phyloP scores from a whole-genome alignment of 2,888 invertebrate genomes.

The Celastrina argiolus region DNA sequence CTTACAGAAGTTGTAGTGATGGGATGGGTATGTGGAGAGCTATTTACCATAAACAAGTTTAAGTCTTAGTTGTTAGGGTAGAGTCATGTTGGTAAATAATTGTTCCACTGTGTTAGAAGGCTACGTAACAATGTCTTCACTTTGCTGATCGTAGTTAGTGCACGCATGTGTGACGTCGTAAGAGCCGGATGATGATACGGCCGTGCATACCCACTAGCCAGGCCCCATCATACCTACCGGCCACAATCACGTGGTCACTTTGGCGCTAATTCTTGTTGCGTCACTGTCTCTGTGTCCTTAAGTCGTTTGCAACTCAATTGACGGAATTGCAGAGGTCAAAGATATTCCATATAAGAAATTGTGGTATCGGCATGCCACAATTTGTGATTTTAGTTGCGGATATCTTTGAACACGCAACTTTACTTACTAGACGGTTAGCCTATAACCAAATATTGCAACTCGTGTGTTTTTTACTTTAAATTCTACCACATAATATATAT shows the following conservation, averaged over 20 bases:
- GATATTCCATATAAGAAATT: not conserved
- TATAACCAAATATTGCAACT: too few relatives aligned
- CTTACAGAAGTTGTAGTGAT: too few relatives aligned
- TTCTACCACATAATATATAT: not conserved
- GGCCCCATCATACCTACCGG: too few relatives aligned
- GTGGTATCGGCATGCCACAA: not conserved
- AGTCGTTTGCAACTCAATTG: not conserved
- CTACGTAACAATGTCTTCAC: constrained; percentile 2
- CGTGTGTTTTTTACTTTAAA: too few relatives aligned
- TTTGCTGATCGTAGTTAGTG: not conserved
- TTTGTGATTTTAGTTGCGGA: not conserved
- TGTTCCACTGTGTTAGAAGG: not conserved
- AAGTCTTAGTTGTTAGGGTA: too few relatives aligned
- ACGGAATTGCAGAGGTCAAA: not conserved
- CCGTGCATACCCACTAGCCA: too few relatives aligned
- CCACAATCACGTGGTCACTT: not conserved
- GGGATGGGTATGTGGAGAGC: too few relatives aligned
- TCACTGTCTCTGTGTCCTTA: not conserved
- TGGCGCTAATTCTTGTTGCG: not conserved
- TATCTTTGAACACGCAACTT: too few relatives aligned
- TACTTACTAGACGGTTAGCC: too few relatives aligned
- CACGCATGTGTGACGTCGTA: constrained; percentile 6
- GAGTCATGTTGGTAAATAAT: too few relatives aligned
- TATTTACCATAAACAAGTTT: too few relatives aligned
- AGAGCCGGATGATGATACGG: not conserved